phyloP scores from a whole-genome alignment of 2,888 invertebrate species.

The Synanthedon vespiformis region DNA sequence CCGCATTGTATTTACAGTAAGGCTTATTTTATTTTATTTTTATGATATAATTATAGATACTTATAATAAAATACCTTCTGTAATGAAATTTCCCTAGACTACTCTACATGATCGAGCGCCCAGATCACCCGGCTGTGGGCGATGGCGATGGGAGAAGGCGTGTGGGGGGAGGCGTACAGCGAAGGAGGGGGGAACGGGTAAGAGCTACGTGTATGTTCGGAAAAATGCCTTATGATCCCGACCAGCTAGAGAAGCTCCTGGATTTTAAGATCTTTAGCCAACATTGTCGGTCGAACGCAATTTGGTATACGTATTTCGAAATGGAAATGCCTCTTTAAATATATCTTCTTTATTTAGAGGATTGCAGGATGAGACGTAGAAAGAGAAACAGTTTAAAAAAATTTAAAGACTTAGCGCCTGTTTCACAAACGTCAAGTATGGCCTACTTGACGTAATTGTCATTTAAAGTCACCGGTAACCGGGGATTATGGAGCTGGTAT shows the following conservation, averaged over 20 bases:
- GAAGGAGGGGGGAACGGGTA: too few species aligned
- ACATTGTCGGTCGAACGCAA: background rate
- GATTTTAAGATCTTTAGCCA: constrained; percentile 37
- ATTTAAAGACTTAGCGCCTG: too few species aligned
- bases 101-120: constrained; percentile 47
- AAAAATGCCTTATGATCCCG: constrained; percentile 67
- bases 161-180: constrained; percentile 9
- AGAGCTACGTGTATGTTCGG: constrained; percentile 54
- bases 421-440: too few species aligned
- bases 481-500: too few species aligned
- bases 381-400: too few species aligned
- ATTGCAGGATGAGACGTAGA: too few species aligned
- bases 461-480: too few species aligned
- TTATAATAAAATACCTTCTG: constrained; percentile 21
- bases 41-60: too few species aligned
- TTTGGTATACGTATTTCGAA: background rate
- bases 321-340: background rate
- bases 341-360: background rate
- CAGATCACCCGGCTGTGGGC: constrained; percentile 43
- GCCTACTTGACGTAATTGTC: too few species aligned
- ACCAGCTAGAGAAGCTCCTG: constrained; percentile 23
- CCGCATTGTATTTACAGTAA: too few species aligned
- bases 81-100: constrained; percentile 14
- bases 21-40: too few species aligned
- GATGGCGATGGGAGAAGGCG: constrained; percentile 13